phyloP scores from a whole-genome alignment of 2,888 invertebrate genomes.

The Yponomeuta evonymella region DNA sequence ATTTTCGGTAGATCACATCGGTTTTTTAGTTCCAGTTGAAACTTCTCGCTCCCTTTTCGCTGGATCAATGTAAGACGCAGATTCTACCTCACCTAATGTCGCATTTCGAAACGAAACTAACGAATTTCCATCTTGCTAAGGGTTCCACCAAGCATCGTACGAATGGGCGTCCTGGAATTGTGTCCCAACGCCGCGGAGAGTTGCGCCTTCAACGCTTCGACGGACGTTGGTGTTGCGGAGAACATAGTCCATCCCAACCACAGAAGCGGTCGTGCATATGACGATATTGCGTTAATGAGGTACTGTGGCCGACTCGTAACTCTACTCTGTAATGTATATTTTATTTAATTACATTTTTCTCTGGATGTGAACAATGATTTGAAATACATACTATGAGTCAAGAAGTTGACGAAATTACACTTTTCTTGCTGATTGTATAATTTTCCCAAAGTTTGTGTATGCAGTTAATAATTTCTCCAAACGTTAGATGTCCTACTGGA shows the following conservation, averaged over 20 bases:
- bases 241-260: slow-evolving; percentile 51
- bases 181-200: slow-evolving; percentile 26
- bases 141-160: slow-evolving; percentile 47
- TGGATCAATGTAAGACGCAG: no score
- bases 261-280: slow-evolving; percentile 49
- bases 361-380: background rate
- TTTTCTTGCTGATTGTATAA: no score
- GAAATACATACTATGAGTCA: background rate
- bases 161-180: slow-evolving; percentile 52
- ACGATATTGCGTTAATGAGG: slow-evolving; percentile 63
- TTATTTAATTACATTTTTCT: background rate
- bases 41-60: slow-evolving; percentile 22
- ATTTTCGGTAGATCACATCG: background rate
- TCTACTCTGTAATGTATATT: background rate
- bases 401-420: no score
- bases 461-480: no score
- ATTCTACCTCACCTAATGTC: no score
- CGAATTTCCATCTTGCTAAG: slow-evolving; percentile 28
- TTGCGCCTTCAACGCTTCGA: slow-evolving; percentile 32
- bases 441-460: no score
- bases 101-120: no score
- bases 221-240: slow-evolving; percentile 45
- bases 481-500: no score
- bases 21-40: background rate
- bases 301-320: slow-evolving; percentile 24